A percentile compares a stretch with the other conserved stretches of the same genome.
These are phyloP conservation scores for Mactromeris polynyma DNA, from an alignment of 2,888 invertebrate species.

Conservation along the genomic window DNA sequence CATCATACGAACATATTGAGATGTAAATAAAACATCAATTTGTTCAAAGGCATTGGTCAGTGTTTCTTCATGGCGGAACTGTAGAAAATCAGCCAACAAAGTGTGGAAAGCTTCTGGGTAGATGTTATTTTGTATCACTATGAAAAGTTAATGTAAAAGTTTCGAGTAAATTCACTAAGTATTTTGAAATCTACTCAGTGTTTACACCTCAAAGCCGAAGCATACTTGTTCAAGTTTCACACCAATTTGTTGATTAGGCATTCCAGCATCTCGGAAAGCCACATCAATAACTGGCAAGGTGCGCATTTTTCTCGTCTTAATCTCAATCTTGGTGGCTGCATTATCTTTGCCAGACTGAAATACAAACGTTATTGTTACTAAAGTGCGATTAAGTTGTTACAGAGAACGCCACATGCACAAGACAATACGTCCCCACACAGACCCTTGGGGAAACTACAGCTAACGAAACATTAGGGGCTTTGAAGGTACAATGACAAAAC, in stretches of 20 bases:
- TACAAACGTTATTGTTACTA: neutral
- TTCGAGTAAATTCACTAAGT: too few species aligned
- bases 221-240: conserved; percentile 95
- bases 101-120: conserved; percentile 44
- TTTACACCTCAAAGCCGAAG: conserved; percentile 89
- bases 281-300: conserved; percentile 94
- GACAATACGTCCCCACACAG: too few species aligned
- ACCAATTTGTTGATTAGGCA: conserved; percentile 92
- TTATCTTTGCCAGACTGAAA: conserved; percentile 87
- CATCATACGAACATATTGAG: conserved; percentile 49
- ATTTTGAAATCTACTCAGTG: neutral
- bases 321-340: conserved; percentile 93
- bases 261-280: conserved; percentile 93
- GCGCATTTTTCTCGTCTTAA: conserved; percentile 92
- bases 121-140: conserved; percentile 24
- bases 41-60: conserved; percentile 6
- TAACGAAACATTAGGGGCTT: too few species aligned
- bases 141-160: neutral
- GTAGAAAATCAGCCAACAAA: conserved; percentile 45
- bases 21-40: neutral
- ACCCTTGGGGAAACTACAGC: too few species aligned
- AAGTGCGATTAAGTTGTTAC: too few species aligned
- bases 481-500: too few species aligned
- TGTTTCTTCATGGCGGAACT: neutral
- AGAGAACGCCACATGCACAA: too few species aligned